These are phyloP conservation scores for Falco biarmicus DNA, from an alignment of 2,797 vertebrate species.

Conservation along the genomic window DNA sequence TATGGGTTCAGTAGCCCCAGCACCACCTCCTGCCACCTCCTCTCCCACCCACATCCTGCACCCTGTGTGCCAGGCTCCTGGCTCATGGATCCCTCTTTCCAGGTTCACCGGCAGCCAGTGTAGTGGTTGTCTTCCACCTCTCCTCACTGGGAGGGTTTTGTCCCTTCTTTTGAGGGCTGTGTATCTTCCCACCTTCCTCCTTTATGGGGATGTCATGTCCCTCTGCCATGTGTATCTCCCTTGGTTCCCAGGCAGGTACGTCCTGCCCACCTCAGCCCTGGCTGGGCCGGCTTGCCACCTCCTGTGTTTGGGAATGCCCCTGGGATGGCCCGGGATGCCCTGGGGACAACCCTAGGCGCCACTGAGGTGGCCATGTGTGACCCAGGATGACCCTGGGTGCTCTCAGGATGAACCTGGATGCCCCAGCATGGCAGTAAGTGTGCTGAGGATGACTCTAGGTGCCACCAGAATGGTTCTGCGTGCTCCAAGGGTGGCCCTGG, in stretches of 20 bases:
- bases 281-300: background rate
- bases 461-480: background rate
- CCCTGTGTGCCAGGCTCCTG: background rate
- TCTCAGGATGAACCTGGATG: background rate
- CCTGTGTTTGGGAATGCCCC: background rate
- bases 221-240: background rate
- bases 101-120: background rate
- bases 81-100: background rate
- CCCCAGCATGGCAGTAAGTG: background rate
- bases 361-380: background rate
- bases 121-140: background rate
- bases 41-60: background rate
- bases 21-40: background rate
- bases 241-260: background rate
- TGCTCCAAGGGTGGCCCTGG: background rate
- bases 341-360: background rate
- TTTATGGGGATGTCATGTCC: fast-evolving
- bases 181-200: background rate
- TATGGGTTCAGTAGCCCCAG: background rate
- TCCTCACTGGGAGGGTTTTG: background rate
- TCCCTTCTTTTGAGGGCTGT: background rate
- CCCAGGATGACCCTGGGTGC: background rate
- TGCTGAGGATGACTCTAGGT: background rate
- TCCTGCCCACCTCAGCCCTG: background rate
- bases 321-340: no score